Base-by-base conservation (phyloP, 2,888 invertebrate species). In the Drosophila seclusa region DNA sequence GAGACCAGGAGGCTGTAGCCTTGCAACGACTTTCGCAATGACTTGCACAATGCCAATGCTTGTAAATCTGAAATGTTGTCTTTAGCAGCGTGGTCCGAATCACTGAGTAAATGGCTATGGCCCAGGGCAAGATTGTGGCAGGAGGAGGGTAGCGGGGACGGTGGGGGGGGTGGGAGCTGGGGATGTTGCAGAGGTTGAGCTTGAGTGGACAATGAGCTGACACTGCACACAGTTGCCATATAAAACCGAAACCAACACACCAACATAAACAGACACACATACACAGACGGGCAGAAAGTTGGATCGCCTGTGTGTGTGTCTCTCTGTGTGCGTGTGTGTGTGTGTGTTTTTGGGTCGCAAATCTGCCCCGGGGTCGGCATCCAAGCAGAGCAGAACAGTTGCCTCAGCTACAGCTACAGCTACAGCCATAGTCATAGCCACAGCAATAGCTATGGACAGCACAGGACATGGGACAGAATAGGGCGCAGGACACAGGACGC, bases 11-110 rank as follows among this genome's bases (percentile, higher is more conserved):
- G 40, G 18, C 40, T 40, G 24, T 38, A 49, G 61, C 57, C 57
- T 54, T 42, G 61, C 58, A 52, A 40, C 60, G 67, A 64, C 63
- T 68, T 67, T 58, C 24, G 59, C 63, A 74, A 59, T 74, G 76
- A 76, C 78, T 78, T 70, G 73, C 52, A 66, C 71, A 75, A 75
- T 75, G 76, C 61, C 82, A 65, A 61, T 73, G 68, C 80, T 76
- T 78, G 79, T 75, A 85, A 83, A 90, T 90, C 89, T 75, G 80
- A 85, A 89, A 85, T 87, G 87, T 82, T 85, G 81, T 87, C 85
- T 76, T 73, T 83, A 80, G 68, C 55, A 65, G 58, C 66, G 61
- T 75, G 74, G 66, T 65, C 59, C 68, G 68, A 76, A 77, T 77
- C 77, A 77, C 52, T 71, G 67, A 72, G 73, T 77, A 76, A 76